Evolutionary conservation across 2,113 vertebrate genomes (phyloP).

Genomic region (Burhinus bistriatus): DNA sequence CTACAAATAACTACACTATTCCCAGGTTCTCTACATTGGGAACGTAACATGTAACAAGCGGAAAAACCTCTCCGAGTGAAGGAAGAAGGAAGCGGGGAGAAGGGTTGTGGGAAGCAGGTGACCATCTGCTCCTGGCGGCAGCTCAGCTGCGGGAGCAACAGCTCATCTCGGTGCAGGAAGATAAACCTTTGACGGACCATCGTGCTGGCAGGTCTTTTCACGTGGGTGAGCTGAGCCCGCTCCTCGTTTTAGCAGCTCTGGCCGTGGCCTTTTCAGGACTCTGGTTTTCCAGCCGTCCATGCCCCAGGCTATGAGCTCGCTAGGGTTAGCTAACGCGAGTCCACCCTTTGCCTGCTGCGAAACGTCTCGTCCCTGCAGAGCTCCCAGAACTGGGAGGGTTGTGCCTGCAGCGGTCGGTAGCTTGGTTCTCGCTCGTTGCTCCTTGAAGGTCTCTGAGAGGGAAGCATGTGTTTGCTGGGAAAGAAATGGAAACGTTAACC

Average conservation of each 20-base stretch:
- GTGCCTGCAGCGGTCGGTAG: fast-evolving
- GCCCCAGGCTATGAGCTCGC: background rate
- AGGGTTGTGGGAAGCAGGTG: background rate
- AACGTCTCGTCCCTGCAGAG: fast-evolving
- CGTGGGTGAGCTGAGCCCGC: fast-evolving
- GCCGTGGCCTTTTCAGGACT: background rate
- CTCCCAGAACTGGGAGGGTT: background rate
- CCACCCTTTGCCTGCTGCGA: background rate
- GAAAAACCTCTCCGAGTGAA: background rate
- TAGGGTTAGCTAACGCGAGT: fast-evolving
- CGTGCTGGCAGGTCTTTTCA: fast-evolving
- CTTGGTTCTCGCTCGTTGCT: fast-evolving
- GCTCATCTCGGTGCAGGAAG: fast-evolving
- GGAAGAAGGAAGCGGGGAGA: background rate
- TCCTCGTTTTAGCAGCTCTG: background rate
- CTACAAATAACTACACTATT: background rate
- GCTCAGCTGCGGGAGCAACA: background rate
- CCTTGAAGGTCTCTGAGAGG: background rate
- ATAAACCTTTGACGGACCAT: background rate
- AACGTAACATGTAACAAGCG: background rate
- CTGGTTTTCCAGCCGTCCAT: fast-evolving
- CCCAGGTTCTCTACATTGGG: background rate
- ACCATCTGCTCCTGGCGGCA: background rate
- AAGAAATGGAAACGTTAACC: background rate
- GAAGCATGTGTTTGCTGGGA: background rate